Base-by-base conservation (phyloP, 2,888 invertebrate species). In the Tenthredo mesomela region DNA sequence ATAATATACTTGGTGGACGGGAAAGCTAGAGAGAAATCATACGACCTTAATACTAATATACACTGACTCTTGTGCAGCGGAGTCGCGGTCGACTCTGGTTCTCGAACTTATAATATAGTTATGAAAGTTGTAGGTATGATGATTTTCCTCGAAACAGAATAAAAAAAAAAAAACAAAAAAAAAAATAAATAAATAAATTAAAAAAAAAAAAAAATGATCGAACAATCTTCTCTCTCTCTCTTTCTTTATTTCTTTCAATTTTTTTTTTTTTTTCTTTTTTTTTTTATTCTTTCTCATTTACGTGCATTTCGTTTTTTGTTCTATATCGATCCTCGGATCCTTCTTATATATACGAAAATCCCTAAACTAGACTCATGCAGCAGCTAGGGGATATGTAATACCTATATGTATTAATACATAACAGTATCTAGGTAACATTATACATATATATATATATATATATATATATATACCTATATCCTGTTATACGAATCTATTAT, bases 21-120 rank as follows among this genome's bases (percentile, higher is more conserved):
- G 80, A 80, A 80, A 80, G 80, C 80, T 80, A 80, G 80, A 80
- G 77, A 77, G 80, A 80, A 80, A 80, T 80, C 80, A 61, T 61
- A 61, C 80, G 80, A 80, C 80, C 80, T 80, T 80, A 80, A 80
- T 80, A 77, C 77, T 77, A 21, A 43, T 77, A 54, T 54, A 29
- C 12, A 47, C n/a, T 54, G 54, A 54, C 54, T 54, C 54, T 54
- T 54, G 54, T 6, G n/a, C n/a, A n/a, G n/a, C n/a, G 54, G 54
- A 54, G 54, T 54, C 54, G 54, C 54, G 54, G 54, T n/a, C 54
- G 54, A 54, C 18, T 54, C 54, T 54, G 18, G n/a, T 54, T 54
- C 54, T 54, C 54, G n/a, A 54, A 54, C n/a, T 54, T 50, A n/a
- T 50, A n/a, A n/a, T n/a, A 54, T 54, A 54, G n/a, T 54, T 54